These are phyloP conservation scores for Lagodon rhomboides DNA, from an alignment of 2,797 vertebrate species.

Conservation along the genomic window DNA sequence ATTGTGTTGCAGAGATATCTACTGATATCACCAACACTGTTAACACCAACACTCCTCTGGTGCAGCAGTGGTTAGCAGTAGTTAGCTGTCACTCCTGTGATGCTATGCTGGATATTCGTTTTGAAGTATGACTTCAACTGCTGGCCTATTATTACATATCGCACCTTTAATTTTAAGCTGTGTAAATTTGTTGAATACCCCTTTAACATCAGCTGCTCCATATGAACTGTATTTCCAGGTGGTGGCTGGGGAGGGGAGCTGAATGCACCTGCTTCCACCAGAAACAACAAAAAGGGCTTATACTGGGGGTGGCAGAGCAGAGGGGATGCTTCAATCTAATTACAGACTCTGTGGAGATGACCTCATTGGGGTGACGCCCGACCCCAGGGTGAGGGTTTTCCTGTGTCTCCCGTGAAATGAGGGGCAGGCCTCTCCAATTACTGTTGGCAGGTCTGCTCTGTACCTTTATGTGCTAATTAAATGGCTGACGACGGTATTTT, in stretches of 20 bases:
- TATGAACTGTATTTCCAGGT: constrained; percentile 26
- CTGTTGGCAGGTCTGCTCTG: constrained; percentile 31
- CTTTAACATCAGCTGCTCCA: constrained; percentile 38
- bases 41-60: too few relatives aligned
- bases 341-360: constrained; percentile 78
- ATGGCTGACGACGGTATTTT: constrained; percentile 6
- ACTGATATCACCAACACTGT: too few relatives aligned
- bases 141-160: not conserved
- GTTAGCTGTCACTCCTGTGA: too few relatives aligned
- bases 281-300: constrained; percentile 68
- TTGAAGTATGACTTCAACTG: too few relatives aligned
- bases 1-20: too few relatives aligned
- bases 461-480: constrained; percentile 36
- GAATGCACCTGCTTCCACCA: constrained; percentile 66
- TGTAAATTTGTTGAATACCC: not conserved
- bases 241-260: constrained; percentile 14
- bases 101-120: too few relatives aligned
- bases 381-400: constrained; percentile 52
- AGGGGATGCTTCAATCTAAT: constrained; percentile 72
- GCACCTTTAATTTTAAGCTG: not conserved
- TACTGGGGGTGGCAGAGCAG: constrained; percentile 32
- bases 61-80: too few relatives aligned
- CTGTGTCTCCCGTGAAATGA: constrained; percentile 50
- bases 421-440: constrained; percentile 40
- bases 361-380: constrained; percentile 70